These are phyloP conservation scores for Sitophilus oryzae DNA, from an alignment of 1,140 invertebrate genomes.

Conservation along the genomic window DNA sequence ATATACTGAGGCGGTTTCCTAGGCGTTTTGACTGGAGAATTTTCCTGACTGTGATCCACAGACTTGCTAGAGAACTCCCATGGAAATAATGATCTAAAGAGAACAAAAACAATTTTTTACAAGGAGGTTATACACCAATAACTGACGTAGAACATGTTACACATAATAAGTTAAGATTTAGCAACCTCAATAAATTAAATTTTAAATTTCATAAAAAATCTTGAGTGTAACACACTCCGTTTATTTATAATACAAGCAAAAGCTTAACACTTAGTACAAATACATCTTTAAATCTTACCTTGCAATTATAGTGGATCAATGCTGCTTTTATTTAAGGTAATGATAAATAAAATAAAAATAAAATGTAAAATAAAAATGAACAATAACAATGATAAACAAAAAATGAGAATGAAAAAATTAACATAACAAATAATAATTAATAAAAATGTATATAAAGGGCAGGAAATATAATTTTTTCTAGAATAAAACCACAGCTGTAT, in stretches of 20 bases:
- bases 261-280: too few species aligned
- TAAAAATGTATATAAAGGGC: constrained; percentile 7
- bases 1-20: constrained; percentile 36
- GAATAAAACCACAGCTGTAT: constrained; percentile 21
- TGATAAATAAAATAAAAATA: not conserved
- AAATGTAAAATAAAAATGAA: not conserved
- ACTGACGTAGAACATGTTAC: too few species aligned
- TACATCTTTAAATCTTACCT: too few species aligned
- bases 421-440: constrained; percentile 17
- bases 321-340: too few species aligned
- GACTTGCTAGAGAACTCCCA: constrained; percentile 16
- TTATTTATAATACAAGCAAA: too few species aligned
- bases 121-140: not conserved
- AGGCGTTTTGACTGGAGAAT: constrained; percentile 21
- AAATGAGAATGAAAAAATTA: constrained; percentile 43
- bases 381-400: constrained; percentile 39
- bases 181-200: too few species aligned
- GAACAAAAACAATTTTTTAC: not conserved
- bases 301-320: too few species aligned
- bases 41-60: constrained; percentile 17
- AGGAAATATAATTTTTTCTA: constrained; percentile 37
- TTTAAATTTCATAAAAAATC: too few species aligned
- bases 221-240: too few species aligned
- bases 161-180: too few species aligned
- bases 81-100: constrained; percentile 3